A percentile compares a stretch with the other conserved stretches of the same genome.
Conservation (phyloP, 2,113 vertebrate genomes). For the zebrafish (Danio rerio) region DNA sequence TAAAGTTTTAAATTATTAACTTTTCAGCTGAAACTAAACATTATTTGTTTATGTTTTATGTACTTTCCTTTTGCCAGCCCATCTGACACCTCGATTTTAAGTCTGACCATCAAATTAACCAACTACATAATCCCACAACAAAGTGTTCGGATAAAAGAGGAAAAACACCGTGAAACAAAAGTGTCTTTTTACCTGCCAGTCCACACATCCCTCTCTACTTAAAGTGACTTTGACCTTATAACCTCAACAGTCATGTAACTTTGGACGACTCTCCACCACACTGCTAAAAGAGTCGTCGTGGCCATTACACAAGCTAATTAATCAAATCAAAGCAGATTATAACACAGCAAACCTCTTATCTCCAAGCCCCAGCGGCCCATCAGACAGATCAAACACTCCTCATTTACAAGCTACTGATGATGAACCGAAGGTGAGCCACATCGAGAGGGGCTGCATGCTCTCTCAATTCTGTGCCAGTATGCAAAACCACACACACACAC, state of each 20-base stretch:
- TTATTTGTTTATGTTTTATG: too few relatives aligned
- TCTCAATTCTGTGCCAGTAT: background rate
- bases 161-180: too few relatives aligned
- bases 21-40: too few relatives aligned
- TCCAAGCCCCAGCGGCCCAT: background rate
- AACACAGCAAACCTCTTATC: conserved; percentile 5
- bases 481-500: background rate
- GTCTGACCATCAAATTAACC: too few relatives aligned
- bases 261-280: background rate
- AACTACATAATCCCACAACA: too few relatives aligned
- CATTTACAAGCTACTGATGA: conserved; percentile 27
- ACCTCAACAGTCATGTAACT: background rate
- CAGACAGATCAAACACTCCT: conserved; percentile 27
- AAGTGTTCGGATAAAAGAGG: too few relatives aligned
- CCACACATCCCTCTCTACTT: too few relatives aligned
- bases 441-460: background rate
- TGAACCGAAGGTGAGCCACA: conserved; percentile 14
- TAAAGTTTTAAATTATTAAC: too few relatives aligned
- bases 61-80: too few relatives aligned
- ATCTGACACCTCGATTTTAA: too few relatives aligned
- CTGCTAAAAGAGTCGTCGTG: background rate
- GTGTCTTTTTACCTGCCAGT: too few relatives aligned
- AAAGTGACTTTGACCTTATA: conserved; percentile 7
- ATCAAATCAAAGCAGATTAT: conserved; percentile 35
- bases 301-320: conserved; percentile 31